Base-by-base conservation (phyloP, 2,888 invertebrate genomes). In the Melanchra persicariae region DNA sequence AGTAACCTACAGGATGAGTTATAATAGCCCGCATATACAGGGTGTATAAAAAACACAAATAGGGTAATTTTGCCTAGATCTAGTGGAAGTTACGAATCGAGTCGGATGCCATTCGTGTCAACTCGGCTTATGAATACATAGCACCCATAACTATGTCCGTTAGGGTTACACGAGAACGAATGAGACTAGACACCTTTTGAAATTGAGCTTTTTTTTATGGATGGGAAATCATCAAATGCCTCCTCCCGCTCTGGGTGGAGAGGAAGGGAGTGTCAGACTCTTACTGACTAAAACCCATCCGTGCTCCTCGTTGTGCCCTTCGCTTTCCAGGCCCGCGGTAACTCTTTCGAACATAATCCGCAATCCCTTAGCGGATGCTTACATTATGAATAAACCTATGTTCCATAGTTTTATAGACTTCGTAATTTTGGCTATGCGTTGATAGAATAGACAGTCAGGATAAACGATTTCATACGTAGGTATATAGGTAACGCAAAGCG, bases 111-210 rank as follows among this genome's bases (percentile, higher is more conserved):
- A 68, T 24, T 77, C 58, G 72, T 72, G 72, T 79, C 67, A 79
- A 26, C 40, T 60, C 77, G 37, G 54, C 49, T 61, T 77, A 61
- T 72, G 82, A 81, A 79, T 79, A 77, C 67, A 79, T 51, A 79
- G 52, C 24, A 68, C 81, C 57, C 43, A 72, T 72, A 52, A 77
- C 64, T 62, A 67, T 52, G 55, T 57, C 52, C 40, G 47, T 70
- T 70, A 55, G 37, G 17, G 54, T 34, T 45, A 57, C 55, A 70
- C 51, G 45, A 57, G 45, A 57, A 24, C 19, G 22, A 55, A 12
- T 30, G 17, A 1, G 15, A 12, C 26, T 47, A 73, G 51, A 64
- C 65, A 47, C 40, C 55, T 67, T 79, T 67, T 43, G 24, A 37
- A 58, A 26, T 59, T 10, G 17, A 26, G 45, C 2, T 78, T 37